phyloP scores from a whole-genome alignment of 2,797 vertebrate species.

The Poeciliopsis paucimaculata region DNA sequence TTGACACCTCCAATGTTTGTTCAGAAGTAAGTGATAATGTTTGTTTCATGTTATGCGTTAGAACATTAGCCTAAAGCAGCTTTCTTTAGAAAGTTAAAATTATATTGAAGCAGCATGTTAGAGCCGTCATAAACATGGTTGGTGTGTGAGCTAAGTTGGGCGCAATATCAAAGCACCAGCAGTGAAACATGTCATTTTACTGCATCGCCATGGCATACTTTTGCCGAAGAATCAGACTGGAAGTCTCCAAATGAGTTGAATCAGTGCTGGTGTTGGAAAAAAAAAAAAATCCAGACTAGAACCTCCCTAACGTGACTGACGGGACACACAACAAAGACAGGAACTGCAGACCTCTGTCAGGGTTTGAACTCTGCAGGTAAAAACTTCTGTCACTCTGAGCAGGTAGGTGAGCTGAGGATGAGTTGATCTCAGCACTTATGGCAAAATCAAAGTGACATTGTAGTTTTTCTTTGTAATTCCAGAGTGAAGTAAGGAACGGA shows the following conservation, averaged over 20 bases:
- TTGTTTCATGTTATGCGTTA: not conserved
- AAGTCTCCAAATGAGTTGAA: not conserved
- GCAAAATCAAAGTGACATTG: constrained; percentile 1
- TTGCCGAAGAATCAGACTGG: too few relatives aligned
- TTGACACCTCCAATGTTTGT: not conserved
- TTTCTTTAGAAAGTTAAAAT: not conserved
- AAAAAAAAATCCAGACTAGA: not conserved
- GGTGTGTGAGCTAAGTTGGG: not conserved
- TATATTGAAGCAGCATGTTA: not conserved
- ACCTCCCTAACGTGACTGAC: not conserved
- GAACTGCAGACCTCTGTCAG: not conserved
- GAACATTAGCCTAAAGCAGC: not conserved
- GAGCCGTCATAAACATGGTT: not conserved
- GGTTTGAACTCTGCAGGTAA: not conserved
- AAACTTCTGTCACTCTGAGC: not conserved
- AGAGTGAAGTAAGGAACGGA: not conserved
- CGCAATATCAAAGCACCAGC: not conserved
- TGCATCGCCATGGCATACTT: too few relatives aligned
- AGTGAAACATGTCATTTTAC: not conserved
- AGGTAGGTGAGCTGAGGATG: not conserved
- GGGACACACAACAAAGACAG: not conserved
- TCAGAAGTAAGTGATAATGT: not conserved
- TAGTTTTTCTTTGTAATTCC: not conserved
- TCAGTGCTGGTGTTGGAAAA: not conserved
- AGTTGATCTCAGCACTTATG: not conserved